Conservation (phyloP, 2,113 vertebrate genomes). For the Etheostoma cragini region DNA sequence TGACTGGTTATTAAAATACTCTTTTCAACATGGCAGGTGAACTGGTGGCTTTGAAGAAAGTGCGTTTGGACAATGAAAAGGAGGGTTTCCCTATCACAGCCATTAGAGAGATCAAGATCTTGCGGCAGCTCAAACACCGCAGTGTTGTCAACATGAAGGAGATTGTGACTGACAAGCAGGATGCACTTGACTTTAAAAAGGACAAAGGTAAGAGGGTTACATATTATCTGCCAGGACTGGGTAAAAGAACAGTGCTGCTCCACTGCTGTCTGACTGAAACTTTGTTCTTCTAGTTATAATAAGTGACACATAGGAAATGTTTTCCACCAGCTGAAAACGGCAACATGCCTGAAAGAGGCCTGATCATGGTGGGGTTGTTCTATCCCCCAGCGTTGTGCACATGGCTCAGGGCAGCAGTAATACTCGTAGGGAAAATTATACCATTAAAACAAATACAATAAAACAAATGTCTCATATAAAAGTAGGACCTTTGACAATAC, state of each 20-base stretch:
- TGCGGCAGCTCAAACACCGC: constrained; percentile 95
- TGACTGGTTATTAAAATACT: background rate
- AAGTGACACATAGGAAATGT: background rate
- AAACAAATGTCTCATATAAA: background rate
- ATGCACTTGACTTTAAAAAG: constrained; percentile 99
- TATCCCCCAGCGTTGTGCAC: background rate
- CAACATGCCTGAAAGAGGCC: background rate
- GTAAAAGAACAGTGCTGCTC: background rate
- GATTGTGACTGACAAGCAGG: constrained; percentile 98
- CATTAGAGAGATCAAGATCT: constrained; percentile 97
- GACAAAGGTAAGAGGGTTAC: constrained; percentile 89
- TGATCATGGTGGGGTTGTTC: background rate
- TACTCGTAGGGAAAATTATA: background rate
- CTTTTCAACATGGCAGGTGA: constrained; percentile 84
- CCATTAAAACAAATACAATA: background rate
- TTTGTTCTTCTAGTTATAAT: background rate
- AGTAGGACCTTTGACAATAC: background rate
- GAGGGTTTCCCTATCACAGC: constrained; percentile 99
- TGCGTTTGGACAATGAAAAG: constrained; percentile 97
- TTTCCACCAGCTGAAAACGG: background rate
- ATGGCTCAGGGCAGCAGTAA: background rate
- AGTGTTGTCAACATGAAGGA: constrained; percentile 99
- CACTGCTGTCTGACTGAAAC: background rate
- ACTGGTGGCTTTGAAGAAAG: constrained; percentile 97
- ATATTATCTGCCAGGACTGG: background rate